Conservation (phyloP, 2,797 vertebrate genomes). For the Girardinus metallicus region DNA sequence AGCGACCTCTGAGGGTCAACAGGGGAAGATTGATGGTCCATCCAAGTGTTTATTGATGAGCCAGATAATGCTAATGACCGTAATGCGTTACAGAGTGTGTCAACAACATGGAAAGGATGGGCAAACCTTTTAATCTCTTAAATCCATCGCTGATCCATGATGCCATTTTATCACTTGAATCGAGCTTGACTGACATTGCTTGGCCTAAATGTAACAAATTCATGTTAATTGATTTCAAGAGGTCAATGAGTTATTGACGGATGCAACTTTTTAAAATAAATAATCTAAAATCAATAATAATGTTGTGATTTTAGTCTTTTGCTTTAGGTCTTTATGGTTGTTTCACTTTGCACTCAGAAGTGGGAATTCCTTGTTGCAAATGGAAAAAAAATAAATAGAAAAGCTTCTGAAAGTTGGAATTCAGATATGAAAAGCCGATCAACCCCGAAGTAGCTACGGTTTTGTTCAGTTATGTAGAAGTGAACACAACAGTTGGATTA, state of each 20-base stretch:
- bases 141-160: constrained; percentile 72
- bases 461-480: background rate
- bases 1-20: constrained; percentile 59
- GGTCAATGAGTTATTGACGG: constrained; percentile 34
- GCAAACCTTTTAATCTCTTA: constrained; percentile 81
- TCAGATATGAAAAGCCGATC: background rate
- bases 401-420: background rate
- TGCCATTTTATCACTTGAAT: constrained; percentile 41
- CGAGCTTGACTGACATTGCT: constrained; percentile 51
- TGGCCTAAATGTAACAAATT: constrained; percentile 40
- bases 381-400: background rate
- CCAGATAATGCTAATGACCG: constrained; percentile 79
- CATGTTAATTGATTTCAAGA: constrained; percentile 29
- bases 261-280: background rate
- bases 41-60: constrained; percentile 80
- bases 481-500: background rate
- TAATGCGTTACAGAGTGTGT: constrained; percentile 80
- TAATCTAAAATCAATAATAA: background rate
- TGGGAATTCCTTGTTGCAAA: background rate
- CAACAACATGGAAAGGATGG: constrained; percentile 70
- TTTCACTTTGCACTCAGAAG: background rate
- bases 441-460: background rate
- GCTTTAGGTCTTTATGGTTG: background rate
- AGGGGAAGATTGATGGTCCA: constrained; percentile 71
- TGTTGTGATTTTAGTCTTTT: background rate